Conservation (phyloP, 1,140 invertebrate species). For the Galleria mellonella region DNA sequence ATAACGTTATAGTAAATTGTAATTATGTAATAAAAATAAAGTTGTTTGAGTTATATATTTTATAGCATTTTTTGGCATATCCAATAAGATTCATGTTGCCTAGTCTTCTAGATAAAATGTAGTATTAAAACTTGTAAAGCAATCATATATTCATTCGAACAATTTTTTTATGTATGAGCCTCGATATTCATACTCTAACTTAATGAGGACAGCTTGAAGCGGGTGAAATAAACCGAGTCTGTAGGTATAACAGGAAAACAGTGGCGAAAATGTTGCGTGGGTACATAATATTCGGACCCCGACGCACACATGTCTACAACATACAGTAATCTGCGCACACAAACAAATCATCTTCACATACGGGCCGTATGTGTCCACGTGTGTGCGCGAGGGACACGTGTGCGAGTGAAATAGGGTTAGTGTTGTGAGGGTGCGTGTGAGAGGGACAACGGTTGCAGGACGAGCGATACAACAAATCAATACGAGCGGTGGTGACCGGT, state of each 20-base stretch:
- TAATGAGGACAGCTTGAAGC: not conserved
- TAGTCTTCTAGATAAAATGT: too few species aligned
- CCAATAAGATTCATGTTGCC: too few species aligned
- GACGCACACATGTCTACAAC: conserved; percentile 38
- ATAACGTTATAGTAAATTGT: too few species aligned
- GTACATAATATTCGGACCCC: conserved; percentile 64
- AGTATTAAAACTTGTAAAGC: too few species aligned
- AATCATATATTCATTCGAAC: too few species aligned
- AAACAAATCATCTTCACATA: conserved; percentile 27
- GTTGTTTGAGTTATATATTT: too few species aligned
- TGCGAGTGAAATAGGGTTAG: conserved; percentile 26
- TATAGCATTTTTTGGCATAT: too few species aligned
- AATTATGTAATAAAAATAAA: too few species aligned
- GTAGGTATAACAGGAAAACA: conserved; percentile 31
- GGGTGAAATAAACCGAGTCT: not conserved
- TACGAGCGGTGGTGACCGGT: conserved; percentile 73
- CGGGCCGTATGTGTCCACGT: conserved; percentile 54
- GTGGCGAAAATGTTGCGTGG: conserved; percentile 53
- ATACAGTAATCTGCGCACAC: conserved; percentile 15
- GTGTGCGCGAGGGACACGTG: conserved; percentile 46
- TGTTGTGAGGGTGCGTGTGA: conserved; percentile 30
- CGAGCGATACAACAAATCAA: conserved; percentile 74
- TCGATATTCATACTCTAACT: not conserved
- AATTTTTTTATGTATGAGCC: too few species aligned
- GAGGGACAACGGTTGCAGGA: conserved; percentile 63